Evolutionary conservation across 64 coral and sea anemone genomes (phyloP), one percentile per base, ranked within the genome.

Genomic region (Orbicella faveolata): DNA sequence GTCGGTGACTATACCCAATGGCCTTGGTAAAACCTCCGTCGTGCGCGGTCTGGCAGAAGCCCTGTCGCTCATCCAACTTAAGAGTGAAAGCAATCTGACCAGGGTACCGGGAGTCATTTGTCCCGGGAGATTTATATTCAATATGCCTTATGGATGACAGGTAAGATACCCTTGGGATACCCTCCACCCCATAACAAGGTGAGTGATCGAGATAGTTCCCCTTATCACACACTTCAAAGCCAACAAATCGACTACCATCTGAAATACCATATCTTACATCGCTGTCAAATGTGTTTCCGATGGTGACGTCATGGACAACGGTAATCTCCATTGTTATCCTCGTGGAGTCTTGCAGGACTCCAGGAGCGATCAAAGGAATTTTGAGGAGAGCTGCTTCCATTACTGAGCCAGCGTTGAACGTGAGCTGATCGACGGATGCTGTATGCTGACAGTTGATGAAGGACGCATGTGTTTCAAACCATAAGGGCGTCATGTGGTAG

Each of bases 81-180:
- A 93, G 52, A 34, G 84, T 93, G 84, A 93, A 87, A 26, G 74
- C 84, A 21, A 84, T 75, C 52, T 80, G 52, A 37, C 84, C 84
- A 15, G 91, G 76, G 63, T 41, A 93, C 5, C 73, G 74, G 2
- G 13, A 26, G 30, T 77, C 19, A 18, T 35, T 18, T 52, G 61
- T n/a, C 34, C 14, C 48, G 2, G 13, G 0, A 3, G 81, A 41
- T 11, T 65, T 62, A 52, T 51, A 34, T 14, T 35, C 69, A 44
- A 76, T 76, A 75, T 55, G 44, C 34, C 34, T 37, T 9, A 36
- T 48, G 30, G 61, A 83, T 23, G 33, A 77, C 37, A 91, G 53
- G 3, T 61, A 36, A 9, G 12, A 59, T 59, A 64, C 12, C 48
- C 90, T 81, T n/a, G 90, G 52, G 25, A 66, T 86, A 1, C 90